phyloP scores from a whole-genome alignment of 2,797 vertebrate genomes.

The Gymnodraco acuticeps region DNA sequence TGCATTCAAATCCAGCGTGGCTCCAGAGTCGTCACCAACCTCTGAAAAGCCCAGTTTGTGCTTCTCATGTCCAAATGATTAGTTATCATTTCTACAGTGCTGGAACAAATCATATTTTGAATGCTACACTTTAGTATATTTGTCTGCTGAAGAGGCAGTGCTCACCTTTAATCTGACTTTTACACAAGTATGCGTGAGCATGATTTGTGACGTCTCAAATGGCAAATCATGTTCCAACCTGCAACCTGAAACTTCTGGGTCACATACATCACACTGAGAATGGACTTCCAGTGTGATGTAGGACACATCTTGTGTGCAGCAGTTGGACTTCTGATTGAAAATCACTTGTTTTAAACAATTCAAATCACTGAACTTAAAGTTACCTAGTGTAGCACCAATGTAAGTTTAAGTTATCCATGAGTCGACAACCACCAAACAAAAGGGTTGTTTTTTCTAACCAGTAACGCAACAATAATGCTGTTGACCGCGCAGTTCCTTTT shows the following conservation, averaged over 20 bases:
- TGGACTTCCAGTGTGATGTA: not conserved
- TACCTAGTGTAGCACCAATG: not conserved
- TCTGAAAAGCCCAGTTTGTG: not conserved
- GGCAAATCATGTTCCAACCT: not conserved
- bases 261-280: not conserved
- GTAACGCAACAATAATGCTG: too few species aligned
- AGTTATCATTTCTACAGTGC: not conserved
- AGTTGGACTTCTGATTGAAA: not conserved
- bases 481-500: too few species aligned
- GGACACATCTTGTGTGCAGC: not conserved
- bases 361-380: not conserved
- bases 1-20: slow-evolving; percentile 27
- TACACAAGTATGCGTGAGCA: not conserved
- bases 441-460: too few species aligned
- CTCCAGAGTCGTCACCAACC: not conserved
- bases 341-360: not conserved
- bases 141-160: not conserved
- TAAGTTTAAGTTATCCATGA: too few species aligned
- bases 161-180: not conserved
- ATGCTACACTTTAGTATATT: not conserved
- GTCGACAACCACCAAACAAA: not conserved
- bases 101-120: not conserved
- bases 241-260: not conserved
- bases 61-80: not conserved
- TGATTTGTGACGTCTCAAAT: not conserved